These are phyloP conservation scores for Squalus acanthias DNA, from an alignment of 2,797 vertebrate species.

Conservation along the genomic window DNA sequence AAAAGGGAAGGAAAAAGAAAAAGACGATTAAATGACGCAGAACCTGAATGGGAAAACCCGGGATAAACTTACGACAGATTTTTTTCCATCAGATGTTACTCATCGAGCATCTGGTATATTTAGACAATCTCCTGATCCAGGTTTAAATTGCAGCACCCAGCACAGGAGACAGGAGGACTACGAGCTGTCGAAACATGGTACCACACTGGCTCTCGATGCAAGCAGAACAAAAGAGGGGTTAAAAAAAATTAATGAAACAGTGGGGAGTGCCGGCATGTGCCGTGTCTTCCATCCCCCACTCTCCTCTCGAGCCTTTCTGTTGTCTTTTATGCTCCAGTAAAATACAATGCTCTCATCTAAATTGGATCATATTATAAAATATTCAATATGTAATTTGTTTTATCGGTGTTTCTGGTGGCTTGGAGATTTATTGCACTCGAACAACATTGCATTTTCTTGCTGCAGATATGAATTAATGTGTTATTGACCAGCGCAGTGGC, in stretches of 20 bases:
- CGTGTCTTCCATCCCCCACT: neutral
- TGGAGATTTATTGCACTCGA: slow-evolving; percentile 25
- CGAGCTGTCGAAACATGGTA: neutral
- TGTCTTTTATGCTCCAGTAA: slow-evolving; percentile 33
- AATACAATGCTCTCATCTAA: slow-evolving; percentile 35
- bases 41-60: neutral
- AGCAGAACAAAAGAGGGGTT: neutral
- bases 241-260: neutral
- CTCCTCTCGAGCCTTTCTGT: neutral
- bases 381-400: slow-evolving; percentile 38
- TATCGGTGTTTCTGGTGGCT: slow-evolving; percentile 32
- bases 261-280: neutral
- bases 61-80: neutral
- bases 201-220: too few species aligned
- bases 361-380: slow-evolving; percentile 39
- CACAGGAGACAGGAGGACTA: neutral
- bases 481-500: slow-evolving; percentile 32
- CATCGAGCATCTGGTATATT: neutral
- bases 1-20: neutral
- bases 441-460: slow-evolving; percentile 32
- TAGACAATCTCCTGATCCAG: neutral
- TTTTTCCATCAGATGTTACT: neutral
- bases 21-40: neutral
- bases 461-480: slow-evolving; percentile 34
- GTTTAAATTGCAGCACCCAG: neutral